These are phyloP conservation scores for Macaria liturata DNA, from an alignment of 2,888 invertebrate genomes.

Conservation along the genomic window DNA sequence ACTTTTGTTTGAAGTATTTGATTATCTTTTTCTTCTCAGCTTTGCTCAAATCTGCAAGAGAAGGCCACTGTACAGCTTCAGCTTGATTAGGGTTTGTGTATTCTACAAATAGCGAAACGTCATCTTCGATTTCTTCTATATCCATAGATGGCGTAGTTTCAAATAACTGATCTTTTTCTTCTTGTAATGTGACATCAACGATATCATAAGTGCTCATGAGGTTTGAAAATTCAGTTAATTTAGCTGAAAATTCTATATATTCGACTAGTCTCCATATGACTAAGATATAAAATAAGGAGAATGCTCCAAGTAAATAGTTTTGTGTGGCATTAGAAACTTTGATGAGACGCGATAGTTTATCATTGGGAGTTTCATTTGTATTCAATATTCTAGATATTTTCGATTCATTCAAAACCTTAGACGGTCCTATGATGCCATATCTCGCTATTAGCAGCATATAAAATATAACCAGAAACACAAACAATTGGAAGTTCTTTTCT, in stretches of 20 bases:
- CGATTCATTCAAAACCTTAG: slow-evolving; percentile 43
- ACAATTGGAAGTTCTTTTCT: slow-evolving; percentile 2
- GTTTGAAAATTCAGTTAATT: slow-evolving; percentile 61
- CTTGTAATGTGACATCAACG: slow-evolving; percentile 47
- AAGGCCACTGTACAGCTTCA: slow-evolving; percentile 49
- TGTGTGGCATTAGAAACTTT: slow-evolving; percentile 55
- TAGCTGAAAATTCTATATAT: slow-evolving; percentile 62
- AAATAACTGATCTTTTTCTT: not conserved
- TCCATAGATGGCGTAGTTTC: not conserved
- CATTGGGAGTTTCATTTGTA: slow-evolving; percentile 38
- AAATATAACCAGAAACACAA: slow-evolving; percentile 17
- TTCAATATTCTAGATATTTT: slow-evolving; percentile 34
- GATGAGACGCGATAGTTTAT: slow-evolving; percentile 52
- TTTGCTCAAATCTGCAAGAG: slow-evolving; percentile 46
- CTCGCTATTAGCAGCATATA: slow-evolving; percentile 42
- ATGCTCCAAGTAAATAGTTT: slow-evolving; percentile 60
- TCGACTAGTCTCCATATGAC: slow-evolving; percentile 58
- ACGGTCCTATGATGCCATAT: slow-evolving; percentile 56
- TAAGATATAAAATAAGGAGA: slow-evolving; percentile 61
- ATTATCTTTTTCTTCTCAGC: slow-evolving; percentile 36
- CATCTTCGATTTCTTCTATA: slow-evolving; percentile 13
- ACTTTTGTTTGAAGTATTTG: not conserved
- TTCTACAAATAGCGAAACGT: slow-evolving; percentile 25
- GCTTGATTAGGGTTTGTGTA: slow-evolving; percentile 34
- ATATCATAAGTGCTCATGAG: slow-evolving; percentile 62